phyloP scores from a whole-genome alignment of 2,113 vertebrate species.

The Psilopsiagon aurifrons region DNA sequence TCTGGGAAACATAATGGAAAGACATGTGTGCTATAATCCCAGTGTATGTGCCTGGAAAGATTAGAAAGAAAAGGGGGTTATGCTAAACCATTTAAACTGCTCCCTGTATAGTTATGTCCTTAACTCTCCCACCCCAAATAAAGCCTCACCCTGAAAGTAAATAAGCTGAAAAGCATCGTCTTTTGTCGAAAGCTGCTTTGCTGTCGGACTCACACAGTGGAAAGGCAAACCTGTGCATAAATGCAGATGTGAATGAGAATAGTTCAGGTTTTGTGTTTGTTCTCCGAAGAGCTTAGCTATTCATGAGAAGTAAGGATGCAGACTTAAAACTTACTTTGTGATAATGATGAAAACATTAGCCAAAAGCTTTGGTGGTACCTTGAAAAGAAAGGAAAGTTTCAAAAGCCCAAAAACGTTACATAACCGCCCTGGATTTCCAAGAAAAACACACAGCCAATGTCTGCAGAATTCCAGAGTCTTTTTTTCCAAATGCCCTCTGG shows the following conservation, averaged over 20 bases:
- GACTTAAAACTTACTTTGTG: background rate
- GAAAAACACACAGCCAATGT: conserved; percentile 17
- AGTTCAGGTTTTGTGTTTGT: background rate
- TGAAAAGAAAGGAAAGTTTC: background rate
- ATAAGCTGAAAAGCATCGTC: background rate
- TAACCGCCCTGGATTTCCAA: conserved; percentile 14
- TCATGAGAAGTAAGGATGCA: background rate
- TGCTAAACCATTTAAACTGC: background rate
- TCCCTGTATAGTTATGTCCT: background rate
- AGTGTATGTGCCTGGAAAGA: background rate
- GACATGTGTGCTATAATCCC: background rate
- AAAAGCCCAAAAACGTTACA: background rate
- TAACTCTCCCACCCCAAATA: background rate
- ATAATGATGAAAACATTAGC: background rate
- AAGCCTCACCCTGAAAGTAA: background rate
- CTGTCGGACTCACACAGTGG: background rate
- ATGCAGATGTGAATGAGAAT: background rate
- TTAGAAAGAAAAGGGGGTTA: background rate
- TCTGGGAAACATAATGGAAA: conserved; percentile 27
- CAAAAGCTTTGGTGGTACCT: background rate
- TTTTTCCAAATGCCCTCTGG: background rate
- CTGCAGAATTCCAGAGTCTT: background rate
- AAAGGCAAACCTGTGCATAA: background rate
- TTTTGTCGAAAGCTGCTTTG: background rate
- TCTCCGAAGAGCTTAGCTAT: background rate